These are phyloP conservation scores for Bruchidius siliquastri DNA, from an alignment of 2,888 invertebrate species.

Conservation along the genomic window DNA sequence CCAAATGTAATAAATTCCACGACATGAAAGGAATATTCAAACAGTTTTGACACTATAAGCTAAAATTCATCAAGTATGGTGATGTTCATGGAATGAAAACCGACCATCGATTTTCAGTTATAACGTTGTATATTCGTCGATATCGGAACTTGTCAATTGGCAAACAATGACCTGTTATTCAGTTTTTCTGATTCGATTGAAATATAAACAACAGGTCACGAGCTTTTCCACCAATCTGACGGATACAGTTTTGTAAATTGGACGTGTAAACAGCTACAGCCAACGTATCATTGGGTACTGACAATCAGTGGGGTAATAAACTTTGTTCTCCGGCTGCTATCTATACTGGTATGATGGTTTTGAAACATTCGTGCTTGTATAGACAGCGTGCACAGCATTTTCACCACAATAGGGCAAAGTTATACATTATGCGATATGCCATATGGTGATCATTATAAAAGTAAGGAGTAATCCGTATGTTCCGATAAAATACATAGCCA, in stretches of 20 bases:
- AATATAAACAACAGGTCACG: neutral
- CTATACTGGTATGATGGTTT: neutral
- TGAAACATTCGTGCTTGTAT: no score
- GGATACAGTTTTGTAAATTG: neutral
- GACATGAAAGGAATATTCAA: no score
- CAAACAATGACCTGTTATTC: neutral
- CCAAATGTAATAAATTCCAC: no score
- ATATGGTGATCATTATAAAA: no score
- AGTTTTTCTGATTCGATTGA: neutral
- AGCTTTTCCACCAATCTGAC: neutral
- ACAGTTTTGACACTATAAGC: neutral
- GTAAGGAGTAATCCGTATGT: no score
- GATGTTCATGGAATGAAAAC: neutral
- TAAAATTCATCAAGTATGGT: neutral
- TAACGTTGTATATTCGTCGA: neutral
- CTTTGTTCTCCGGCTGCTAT: neutral
- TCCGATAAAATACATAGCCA: no score
- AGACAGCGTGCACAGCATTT: no score
- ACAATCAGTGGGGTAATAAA: neutral
- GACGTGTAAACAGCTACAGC: neutral
- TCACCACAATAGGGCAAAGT: no score
- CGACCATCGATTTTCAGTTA: neutral
- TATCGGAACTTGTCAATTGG: neutral
- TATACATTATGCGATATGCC: no score
- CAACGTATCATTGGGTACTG: neutral